phyloP scores from a whole-genome alignment of 30 jellyfish, hydroid and myxozoan genomes.

The Aurelia aurita complex sp. Pacific region DNA sequence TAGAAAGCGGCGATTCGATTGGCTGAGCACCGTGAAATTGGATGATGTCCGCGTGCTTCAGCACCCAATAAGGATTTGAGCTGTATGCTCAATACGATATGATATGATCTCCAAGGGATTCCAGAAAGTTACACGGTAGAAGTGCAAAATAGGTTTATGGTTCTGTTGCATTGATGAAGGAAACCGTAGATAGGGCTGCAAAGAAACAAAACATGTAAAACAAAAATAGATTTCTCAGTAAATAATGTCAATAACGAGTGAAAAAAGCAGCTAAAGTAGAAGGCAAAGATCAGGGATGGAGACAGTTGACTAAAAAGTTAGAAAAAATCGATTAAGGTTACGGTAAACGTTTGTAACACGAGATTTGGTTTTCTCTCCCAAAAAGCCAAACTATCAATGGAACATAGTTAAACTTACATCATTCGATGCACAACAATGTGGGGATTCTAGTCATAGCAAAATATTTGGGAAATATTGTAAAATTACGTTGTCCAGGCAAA shows the following conservation, averaged over 20 bases:
- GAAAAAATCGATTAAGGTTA: background rate
- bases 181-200: constrained; percentile 16
- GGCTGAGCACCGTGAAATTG: no score
- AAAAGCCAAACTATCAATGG: no score
- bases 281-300: constrained; percentile 4
- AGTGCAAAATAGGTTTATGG: background rate
- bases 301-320: background rate
- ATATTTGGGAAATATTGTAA: no score
- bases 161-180: constrained; percentile 9
- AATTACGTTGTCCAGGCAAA: no score
- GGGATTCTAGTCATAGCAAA: no score
- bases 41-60: no score
- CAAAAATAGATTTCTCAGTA: background rate
- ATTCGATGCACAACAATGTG: no score
- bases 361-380: no score
- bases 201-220: background rate
- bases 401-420: no score
- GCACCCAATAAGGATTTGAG: background rate
- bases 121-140: constrained; percentile 6
- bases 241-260: constrained; percentile 4
- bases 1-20: no score
- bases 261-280: constrained; percentile 17
- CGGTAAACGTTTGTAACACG: no score
- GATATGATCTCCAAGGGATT: constrained; percentile 9
- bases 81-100: background rate